These are phyloP conservation scores for Sebastes oblongus DNA, from an alignment of 2,797 vertebrate genomes.

Conservation along the genomic window DNA sequence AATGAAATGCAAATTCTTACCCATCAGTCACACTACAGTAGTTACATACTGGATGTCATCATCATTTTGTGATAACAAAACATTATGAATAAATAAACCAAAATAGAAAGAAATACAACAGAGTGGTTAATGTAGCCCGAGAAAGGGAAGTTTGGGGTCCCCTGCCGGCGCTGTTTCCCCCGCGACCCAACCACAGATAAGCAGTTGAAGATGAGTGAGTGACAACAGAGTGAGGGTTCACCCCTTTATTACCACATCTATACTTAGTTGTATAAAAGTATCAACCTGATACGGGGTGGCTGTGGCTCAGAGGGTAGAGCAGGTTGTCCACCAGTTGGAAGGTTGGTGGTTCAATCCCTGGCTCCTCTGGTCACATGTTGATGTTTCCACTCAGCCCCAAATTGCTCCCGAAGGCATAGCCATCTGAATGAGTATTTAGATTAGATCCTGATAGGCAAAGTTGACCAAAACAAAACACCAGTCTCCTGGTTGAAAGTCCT, in stretches of 20 bases:
- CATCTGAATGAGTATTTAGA: too few species aligned
- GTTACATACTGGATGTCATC: neutral
- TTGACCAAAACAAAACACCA: too few species aligned
- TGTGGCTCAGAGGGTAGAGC: too few species aligned
- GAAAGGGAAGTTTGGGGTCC: neutral
- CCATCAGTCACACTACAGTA: slow-evolving; percentile 1
- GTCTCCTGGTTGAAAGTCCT: too few species aligned
- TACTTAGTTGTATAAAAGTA: neutral
- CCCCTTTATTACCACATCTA: neutral
- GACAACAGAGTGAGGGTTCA: neutral
- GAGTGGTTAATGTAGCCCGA: neutral
- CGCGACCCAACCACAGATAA: neutral
- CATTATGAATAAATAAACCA: neutral
- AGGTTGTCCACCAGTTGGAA: rapidly evolving
- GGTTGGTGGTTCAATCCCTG: too few species aligned
- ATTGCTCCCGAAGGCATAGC: too few species aligned
- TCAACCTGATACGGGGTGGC: too few species aligned
- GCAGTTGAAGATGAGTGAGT: too few species aligned
- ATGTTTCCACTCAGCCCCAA: too few species aligned
- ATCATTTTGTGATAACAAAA: neutral
- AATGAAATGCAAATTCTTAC: neutral
- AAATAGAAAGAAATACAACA: neutral
- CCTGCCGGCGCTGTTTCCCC: rapidly evolving
- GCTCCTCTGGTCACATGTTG: too few species aligned
- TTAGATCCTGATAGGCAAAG: too few species aligned